phyloP scores from a whole-genome alignment of 2,113 vertebrate species.

The Corythaeola cristata region DNA sequence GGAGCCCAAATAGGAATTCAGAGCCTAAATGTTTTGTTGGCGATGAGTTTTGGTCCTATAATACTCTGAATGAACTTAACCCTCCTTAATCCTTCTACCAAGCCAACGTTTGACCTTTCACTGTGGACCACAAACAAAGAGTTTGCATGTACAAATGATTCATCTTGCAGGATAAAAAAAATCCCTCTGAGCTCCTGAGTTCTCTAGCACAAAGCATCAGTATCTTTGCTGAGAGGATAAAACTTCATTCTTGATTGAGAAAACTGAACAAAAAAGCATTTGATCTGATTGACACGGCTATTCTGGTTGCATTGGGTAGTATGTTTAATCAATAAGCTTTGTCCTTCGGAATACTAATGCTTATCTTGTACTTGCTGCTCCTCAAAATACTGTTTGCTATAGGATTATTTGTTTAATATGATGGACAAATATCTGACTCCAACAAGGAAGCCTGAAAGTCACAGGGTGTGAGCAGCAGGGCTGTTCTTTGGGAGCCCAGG shows the following conservation, averaged over 20 bases:
- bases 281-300: neutral
- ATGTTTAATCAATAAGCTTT: constrained; percentile 36
- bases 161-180: neutral
- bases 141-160: constrained; percentile 19
- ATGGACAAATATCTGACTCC: neutral
- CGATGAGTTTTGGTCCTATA: neutral
- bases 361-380: neutral
- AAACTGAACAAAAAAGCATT: neutral
- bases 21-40: neutral
- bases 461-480: neutral
- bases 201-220: neutral
- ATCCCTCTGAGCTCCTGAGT: neutral
- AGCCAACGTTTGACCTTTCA: neutral
- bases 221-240: constrained; percentile 7
- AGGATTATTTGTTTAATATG: neutral
- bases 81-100: constrained; percentile 21
- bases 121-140: neutral
- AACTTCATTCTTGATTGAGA: neutral
- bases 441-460: neutral
- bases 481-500: neutral
- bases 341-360: neutral
- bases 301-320: neutral
- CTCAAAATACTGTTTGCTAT: neutral
- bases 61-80: neutral
- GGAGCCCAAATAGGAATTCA: neutral